Conservation (phyloP, 2,113 vertebrate species). For the Nicator chloris region DNA sequence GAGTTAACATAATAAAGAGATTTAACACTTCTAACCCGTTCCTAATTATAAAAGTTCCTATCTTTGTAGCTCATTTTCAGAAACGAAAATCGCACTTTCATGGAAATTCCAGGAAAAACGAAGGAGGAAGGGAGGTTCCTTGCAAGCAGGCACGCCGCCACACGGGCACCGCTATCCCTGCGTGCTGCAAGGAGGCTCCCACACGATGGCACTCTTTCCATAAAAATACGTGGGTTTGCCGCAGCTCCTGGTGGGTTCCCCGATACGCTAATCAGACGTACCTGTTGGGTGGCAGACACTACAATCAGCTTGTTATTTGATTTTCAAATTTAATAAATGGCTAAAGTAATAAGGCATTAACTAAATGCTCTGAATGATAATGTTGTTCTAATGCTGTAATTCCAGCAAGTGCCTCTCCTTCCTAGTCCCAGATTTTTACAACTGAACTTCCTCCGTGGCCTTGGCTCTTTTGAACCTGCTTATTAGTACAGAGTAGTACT, state of each 20-base stretch:
- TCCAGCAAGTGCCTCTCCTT: not conserved
- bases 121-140: not conserved
- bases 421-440: not conserved
- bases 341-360: not conserved
- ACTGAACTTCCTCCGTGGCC: not conserved
- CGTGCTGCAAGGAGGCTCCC: conserved; percentile 8
- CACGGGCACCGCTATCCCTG: not conserved
- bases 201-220: conserved; percentile 71
- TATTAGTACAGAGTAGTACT: not conserved
- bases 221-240: not conserved
- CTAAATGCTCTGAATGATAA: not conserved
- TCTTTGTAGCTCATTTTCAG: not conserved
- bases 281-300: not conserved
- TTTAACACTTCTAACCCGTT: not conserved
- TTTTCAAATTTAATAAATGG: not conserved
- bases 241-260: not conserved
- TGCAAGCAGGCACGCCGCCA: not conserved
- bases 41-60: not conserved
- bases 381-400: not conserved
- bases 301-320: not conserved
- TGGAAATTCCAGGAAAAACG: not conserved
- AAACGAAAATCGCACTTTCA: not conserved
- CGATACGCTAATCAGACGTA: not conserved
- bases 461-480: not conserved
- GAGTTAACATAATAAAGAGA: not conserved